Conservation (phyloP, 2,888 invertebrate species). For the Eudasyphora cyanicolor region DNA sequence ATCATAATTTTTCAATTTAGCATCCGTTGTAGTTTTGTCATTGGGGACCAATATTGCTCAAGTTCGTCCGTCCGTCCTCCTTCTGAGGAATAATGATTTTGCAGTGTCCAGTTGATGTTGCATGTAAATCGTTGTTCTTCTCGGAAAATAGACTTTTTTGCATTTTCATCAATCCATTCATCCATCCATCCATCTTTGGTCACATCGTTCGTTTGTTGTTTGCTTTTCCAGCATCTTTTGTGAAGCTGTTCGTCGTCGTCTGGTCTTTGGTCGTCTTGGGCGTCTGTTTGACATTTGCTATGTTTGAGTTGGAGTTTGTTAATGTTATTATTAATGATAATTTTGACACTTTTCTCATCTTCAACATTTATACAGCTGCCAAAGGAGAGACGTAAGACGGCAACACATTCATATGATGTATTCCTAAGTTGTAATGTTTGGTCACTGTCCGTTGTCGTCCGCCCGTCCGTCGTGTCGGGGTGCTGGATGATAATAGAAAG, state of each 20-base stretch:
- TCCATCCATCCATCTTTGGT: constrained; percentile 73
- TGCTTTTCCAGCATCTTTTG: constrained; percentile 27
- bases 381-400: constrained; percentile 14
- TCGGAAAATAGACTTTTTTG: too few species aligned
- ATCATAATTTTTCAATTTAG: constrained; percentile 80
- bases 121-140: constrained; percentile 66
- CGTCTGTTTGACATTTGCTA: constrained; percentile 49
- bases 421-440: constrained; percentile 46
- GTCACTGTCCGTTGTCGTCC: constrained; percentile 34
- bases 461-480: too few species aligned
- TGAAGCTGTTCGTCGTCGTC: constrained; percentile 53
- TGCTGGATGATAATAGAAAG: constrained; percentile 47
- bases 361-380: constrained; percentile 76
- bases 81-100: constrained; percentile 67
- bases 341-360: constrained; percentile 77
- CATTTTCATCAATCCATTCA: constrained; percentile 78
- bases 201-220: constrained; percentile 66
- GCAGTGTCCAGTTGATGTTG: constrained; percentile 73
- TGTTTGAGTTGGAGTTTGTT: constrained; percentile 66
- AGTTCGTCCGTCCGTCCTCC: constrained; percentile 16
- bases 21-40: constrained; percentile 58
- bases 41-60: constrained; percentile 39
- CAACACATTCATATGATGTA: constrained; percentile 1
- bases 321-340: constrained; percentile 77
- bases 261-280: neutral